Evolutionary conservation across 2,113 vertebrate species (phyloP).

Genomic region (Peromyscus leucopus): DNA sequence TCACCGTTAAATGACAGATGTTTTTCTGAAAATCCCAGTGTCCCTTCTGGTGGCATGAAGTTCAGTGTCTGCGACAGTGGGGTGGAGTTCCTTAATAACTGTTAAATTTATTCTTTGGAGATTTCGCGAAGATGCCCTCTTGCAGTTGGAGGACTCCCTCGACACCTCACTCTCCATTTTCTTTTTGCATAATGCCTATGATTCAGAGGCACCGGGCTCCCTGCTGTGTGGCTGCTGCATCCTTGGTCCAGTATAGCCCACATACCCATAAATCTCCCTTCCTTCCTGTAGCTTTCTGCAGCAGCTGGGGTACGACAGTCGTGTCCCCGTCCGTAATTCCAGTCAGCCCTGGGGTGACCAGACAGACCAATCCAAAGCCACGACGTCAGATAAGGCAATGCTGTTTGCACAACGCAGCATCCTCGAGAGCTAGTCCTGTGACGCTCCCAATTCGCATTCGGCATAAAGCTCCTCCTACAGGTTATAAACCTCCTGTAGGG

Average conservation of each 20-base stretch:
- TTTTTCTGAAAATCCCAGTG: slow-evolving; percentile 94
- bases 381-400: slow-evolving; percentile 80
- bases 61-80: slow-evolving; percentile 89
- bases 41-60: slow-evolving; percentile 93
- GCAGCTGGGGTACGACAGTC: slow-evolving; percentile 92
- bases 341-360: slow-evolving; percentile 85
- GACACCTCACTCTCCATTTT: slow-evolving; percentile 87
- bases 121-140: slow-evolving; percentile 88
- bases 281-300: slow-evolving; percentile 90
- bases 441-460: slow-evolving; percentile 88
- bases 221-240: slow-evolving; percentile 89
- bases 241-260: slow-evolving; percentile 90
- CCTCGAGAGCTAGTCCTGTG: slow-evolving; percentile 84
- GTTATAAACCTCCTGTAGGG: slow-evolving; percentile 86
- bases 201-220: slow-evolving; percentile 89
- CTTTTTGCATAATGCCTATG: slow-evolving; percentile 89
- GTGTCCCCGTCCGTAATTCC: slow-evolving; percentile 91
- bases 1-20: slow-evolving; percentile 97
- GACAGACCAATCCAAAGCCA: slow-evolving; percentile 85
- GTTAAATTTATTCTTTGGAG: slow-evolving; percentile 94
- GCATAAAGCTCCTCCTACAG: slow-evolving; percentile 84
- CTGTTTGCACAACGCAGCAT: slow-evolving; percentile 79
- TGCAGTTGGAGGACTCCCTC: slow-evolving; percentile 88
- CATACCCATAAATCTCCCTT: slow-evolving; percentile 94
- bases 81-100: slow-evolving; percentile 93